A percentile compares a stretch with the other conserved stretches of the same genome.
phyloP scores from a whole-genome alignment of 2,888 invertebrate species.

The Theodoxus fluviatilis region DNA sequence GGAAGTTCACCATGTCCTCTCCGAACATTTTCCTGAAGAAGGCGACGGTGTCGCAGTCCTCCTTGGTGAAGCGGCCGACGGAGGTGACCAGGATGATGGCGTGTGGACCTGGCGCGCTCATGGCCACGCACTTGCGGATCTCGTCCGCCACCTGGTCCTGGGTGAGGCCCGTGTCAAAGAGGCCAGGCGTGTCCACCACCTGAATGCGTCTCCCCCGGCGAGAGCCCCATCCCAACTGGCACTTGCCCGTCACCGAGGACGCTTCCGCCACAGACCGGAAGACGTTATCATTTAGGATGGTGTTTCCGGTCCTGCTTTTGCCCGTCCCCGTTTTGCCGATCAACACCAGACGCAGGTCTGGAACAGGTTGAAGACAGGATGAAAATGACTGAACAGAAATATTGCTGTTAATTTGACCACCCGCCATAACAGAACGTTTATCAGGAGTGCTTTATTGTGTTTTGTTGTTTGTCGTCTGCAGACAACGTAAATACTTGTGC shows the following conservation, averaged over 20 bases:
- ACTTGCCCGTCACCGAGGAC: constrained; percentile 27
- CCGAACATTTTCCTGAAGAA: constrained; percentile 29
- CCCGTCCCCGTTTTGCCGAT: constrained; percentile 33
- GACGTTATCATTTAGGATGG: constrained; percentile 26
- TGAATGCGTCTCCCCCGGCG: constrained; percentile 20
- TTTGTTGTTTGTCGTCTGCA: too few relatives aligned
- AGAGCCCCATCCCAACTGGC: not conserved
- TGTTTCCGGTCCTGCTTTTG: constrained; percentile 35
- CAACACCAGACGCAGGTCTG: too few relatives aligned
- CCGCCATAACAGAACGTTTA: too few relatives aligned
- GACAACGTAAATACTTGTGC: too few relatives aligned
- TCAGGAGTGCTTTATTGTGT: too few relatives aligned
- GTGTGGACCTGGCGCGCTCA: constrained; percentile 33
- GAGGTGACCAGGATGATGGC: constrained; percentile 31
- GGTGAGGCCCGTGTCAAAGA: constrained; percentile 30
- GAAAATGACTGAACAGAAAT: too few relatives aligned
- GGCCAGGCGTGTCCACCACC: constrained; percentile 33
- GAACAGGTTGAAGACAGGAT: too few relatives aligned
- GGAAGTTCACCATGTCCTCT: constrained; percentile 23
- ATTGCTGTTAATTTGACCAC: too few relatives aligned
- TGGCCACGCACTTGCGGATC: constrained; percentile 28
- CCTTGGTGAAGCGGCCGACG: constrained; percentile 31
- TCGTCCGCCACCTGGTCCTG: constrained; percentile 27
- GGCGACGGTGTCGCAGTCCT: constrained; percentile 32
- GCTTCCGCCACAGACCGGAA: constrained; percentile 27